phyloP scores from a whole-genome alignment of 2,113 vertebrate genomes.

The Glareola pratincola region DNA sequence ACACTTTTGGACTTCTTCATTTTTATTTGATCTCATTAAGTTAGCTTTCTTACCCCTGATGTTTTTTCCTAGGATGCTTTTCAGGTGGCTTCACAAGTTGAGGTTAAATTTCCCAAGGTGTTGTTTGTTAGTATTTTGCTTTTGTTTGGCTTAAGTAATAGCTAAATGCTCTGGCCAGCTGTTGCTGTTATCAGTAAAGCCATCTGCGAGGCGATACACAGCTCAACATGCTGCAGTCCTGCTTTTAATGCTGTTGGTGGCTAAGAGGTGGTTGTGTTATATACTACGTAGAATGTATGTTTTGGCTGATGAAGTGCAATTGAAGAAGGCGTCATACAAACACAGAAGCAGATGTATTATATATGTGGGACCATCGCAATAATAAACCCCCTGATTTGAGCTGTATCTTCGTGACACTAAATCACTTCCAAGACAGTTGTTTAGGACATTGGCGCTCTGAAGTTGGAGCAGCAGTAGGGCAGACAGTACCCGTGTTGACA shows the following conservation, averaged over 20 bases:
- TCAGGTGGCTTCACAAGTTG: not conserved
- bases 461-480: not conserved
- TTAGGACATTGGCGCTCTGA: fast-evolving
- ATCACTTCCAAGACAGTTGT: not conserved
- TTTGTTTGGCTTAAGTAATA: not conserved
- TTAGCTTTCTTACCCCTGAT: not conserved
- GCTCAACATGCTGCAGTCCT: not conserved
- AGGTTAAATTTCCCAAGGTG: not conserved
- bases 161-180: not conserved
- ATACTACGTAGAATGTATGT: not conserved
- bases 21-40: not conserved
- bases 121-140: not conserved
- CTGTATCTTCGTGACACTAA: not conserved
- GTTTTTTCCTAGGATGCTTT: not conserved
- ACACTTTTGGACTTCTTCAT: not conserved
- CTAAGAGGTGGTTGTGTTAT: not conserved
- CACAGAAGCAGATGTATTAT: not conserved
- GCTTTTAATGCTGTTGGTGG: not conserved
- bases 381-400: not conserved
- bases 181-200: not conserved
- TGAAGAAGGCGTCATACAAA: not conserved
- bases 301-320: not conserved
- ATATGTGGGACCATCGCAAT: not conserved
- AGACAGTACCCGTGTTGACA: not conserved
- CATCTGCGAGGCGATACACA: not conserved